Conservation (phyloP, 2,113 vertebrate genomes). For the Tragelaphus strepsiceros region DNA sequence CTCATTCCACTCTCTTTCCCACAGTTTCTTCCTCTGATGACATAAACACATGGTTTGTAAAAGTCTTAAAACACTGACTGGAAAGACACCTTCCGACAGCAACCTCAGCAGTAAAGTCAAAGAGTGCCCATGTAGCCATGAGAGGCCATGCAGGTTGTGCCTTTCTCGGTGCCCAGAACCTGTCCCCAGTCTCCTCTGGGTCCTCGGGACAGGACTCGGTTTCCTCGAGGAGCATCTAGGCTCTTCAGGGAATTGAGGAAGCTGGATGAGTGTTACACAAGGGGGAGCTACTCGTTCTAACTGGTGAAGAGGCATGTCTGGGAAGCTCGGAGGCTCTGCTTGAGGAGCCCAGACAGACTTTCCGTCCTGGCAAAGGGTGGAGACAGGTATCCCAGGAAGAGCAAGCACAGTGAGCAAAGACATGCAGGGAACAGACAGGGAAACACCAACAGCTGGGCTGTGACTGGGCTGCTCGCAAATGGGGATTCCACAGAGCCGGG, state of each 20-base stretch:
- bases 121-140: neutral
- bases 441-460: neutral
- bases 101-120: neutral
- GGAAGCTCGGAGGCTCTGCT: neutral
- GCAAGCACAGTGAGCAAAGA: neutral
- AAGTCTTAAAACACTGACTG: neutral
- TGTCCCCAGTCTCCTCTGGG: neutral
- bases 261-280: neutral
- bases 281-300: neutral
- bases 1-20: neutral
- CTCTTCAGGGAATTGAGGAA: neutral
- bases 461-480: neutral
- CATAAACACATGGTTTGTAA: neutral
- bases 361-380: neutral
- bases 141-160: neutral
- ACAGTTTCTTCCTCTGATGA: neutral
- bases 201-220: neutral
- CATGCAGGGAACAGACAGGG: neutral
- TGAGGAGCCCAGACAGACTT: neutral
- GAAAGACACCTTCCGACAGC: neutral
- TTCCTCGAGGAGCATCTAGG: neutral
- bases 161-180: neutral
- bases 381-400: neutral
- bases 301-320: neutral
- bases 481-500: neutral